Evolutionary conservation across 2,113 vertebrate species (phyloP), one percentile per base, ranked within the genome.

Genomic region (Melospiza georgiana): DNA sequence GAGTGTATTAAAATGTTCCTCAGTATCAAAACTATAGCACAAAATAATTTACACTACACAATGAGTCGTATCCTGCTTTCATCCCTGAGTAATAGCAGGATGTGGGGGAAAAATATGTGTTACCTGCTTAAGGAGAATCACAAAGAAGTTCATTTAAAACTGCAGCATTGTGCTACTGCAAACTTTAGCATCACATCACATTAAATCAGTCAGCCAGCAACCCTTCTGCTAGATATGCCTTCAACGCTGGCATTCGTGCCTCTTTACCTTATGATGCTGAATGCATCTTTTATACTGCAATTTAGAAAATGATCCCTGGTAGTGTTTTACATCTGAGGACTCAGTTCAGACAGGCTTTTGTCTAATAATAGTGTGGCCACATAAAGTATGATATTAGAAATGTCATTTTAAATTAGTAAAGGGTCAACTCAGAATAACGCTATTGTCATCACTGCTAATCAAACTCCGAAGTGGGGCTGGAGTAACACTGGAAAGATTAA

Each of bases 381-480:
- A 85, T 24, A 91, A 91, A 91, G 6, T 18, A 85, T 41, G 49
- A 48, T 86, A 74, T 67, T 81, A 91, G 31, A 90, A 91, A 80
- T 54, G 43, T 62, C 37, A 69, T 89, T 55, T 87, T 73, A 72
- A 82, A 91, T 93, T 85, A 90, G 67, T 55, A 80, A 91, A 88
- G 43, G 51, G 55, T 79, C 67, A 93, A 17, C 43, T 80, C 68
- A 82, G 51, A 76, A 80, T 77, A 86, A 77, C 84, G 30, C 35
- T 89, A 21, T 67, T 95, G 67, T 71, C 67, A 90, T 88, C 67
- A 83, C 24, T 67, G 79, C 63, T 96, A 95, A 97, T 94, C 85
- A 92, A 87, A 91, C 61, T 92, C 48, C 11, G 14, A 86, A 85
- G 66, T 41, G 25, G 63, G 88, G 46, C 33, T 58, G 24, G 59